Evolutionary conservation across 2,113 vertebrate species (phyloP), one percentile per base, ranked within the genome.

Genomic region (Malurus alboscapulatus): DNA sequence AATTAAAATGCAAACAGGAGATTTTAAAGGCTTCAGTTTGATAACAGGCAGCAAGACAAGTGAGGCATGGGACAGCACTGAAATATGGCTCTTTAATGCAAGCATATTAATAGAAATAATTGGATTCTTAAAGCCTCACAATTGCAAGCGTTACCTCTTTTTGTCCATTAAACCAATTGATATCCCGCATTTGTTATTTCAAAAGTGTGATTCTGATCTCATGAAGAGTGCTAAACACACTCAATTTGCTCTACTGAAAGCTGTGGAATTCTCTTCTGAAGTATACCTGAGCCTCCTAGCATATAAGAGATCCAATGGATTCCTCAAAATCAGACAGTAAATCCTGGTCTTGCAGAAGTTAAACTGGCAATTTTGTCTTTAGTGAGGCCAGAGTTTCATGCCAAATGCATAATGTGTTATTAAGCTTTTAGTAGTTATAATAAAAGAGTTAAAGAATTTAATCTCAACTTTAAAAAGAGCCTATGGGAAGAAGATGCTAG

Each of bases 1-100:
- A 97, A 98, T 98, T 98, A 97, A 98, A 97, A 98, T 97, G 96
- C 97, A 97, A 97, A 97, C 95, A 93, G 91, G 89, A 97, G 94
- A 96, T 96, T 96, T 96, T 87, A 91, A 94, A 94, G 88, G 87
- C 90, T 95, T 93, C 84, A 76, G 87, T 88, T 93, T 96, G 96
- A 96, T 97, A 98, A 97, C 95, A 97, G 94, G 91, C 93, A 90
- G 92, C 55, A 92, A 97, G 97, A 96, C 94, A 97, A 97, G 94
- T 2, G 48, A 98, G 92, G 85, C 96, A 96, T 74, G 83, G 96
- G 97, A 91, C 62, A 95, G 93, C 90, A 92, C 79, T 97, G 94
- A 98, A 97, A 97, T 97, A 96, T 38, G 88, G 85, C 68, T 96
- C 93, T 75, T 95, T 97, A 97, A 97, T 93, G 80, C 87, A 92